These are phyloP conservation scores for Gryon sp. DNA, from an alignment of 1,140 invertebrate species.

Conservation along the genomic window DNA sequence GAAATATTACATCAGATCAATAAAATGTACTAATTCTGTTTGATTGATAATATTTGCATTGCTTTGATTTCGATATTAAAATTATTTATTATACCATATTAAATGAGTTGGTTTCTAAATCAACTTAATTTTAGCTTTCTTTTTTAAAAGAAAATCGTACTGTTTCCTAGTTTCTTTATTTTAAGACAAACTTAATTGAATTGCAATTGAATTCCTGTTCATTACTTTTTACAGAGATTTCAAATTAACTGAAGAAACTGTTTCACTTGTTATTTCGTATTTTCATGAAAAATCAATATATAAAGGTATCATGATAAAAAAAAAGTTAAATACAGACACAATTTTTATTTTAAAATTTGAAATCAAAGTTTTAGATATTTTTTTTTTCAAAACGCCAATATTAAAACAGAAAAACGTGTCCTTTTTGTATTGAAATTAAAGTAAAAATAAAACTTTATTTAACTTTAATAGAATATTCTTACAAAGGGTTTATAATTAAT, in stretches of 20 bases:
- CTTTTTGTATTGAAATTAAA: too few relatives aligned
- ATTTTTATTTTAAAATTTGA: background rate
- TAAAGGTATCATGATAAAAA: background rate
- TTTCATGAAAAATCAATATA: slow-evolving; percentile 33
- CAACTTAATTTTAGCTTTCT: slow-evolving; percentile 34
- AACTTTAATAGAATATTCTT: too few relatives aligned
- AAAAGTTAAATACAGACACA: background rate
- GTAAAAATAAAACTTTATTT: too few relatives aligned
- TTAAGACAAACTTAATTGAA: slow-evolving; percentile 50
- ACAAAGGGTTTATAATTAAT: too few relatives aligned
- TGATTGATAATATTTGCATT: too few relatives aligned
- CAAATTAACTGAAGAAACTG: slow-evolving; percentile 51
- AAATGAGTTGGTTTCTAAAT: slow-evolving; percentile 10
- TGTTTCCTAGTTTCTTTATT: slow-evolving; percentile 40
- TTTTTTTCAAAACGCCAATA: too few relatives aligned
- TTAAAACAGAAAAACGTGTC: too few relatives aligned
- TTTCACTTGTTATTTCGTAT: slow-evolving; percentile 30
- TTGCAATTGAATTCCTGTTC: slow-evolving; percentile 52
- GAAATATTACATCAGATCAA: too few relatives aligned
- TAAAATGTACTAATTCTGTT: too few relatives aligned
- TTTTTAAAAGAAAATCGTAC: slow-evolving; percentile 24
- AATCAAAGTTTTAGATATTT: too few relatives aligned
- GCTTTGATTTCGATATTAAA: too few relatives aligned
- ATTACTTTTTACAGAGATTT: slow-evolving; percentile 55
- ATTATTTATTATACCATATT: too few relatives aligned